Evolutionary conservation across 37 sponge, comb jelly and placozoan genomes (phyloP).

Genomic region (Dysidea cf. avara): DNA sequence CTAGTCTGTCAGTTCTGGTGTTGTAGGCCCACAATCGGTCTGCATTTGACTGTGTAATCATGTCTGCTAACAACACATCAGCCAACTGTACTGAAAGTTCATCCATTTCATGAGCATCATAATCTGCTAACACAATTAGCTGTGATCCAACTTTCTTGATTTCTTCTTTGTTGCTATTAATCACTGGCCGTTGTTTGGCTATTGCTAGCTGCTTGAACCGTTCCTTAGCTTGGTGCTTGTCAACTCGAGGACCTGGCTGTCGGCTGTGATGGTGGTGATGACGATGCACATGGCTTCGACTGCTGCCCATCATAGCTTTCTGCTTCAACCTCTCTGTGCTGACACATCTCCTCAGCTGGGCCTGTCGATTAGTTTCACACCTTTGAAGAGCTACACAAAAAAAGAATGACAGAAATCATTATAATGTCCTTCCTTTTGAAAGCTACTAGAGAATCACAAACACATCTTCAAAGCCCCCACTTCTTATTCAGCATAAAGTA

Average conservation of each 20-base stretch:
- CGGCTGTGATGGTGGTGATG: slow-evolving; percentile 33
- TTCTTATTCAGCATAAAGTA: no score
- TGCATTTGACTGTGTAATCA: slow-evolving; percentile 57
- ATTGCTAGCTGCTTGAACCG: slow-evolving; percentile 73
- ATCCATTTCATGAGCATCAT: slow-evolving; percentile 59
- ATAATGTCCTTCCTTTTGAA: not conserved
- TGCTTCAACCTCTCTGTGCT: not conserved
- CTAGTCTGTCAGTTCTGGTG: slow-evolving; percentile 52
- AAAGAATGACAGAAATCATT: not conserved
- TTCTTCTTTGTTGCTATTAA: slow-evolving; percentile 65
- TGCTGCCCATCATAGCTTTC: not conserved
- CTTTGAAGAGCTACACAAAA: slow-evolving; percentile 13
- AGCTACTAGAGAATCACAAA: not conserved
- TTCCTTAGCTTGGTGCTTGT: slow-evolving; percentile 63
- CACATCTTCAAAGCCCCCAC: no score
- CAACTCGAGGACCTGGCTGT: slow-evolving; percentile 15
- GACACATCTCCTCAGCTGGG: not conserved
- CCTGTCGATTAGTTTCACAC: not conserved
- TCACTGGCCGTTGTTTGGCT: slow-evolving; percentile 47
- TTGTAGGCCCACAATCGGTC: slow-evolving; percentile 81
- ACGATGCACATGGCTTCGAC: slow-evolving; percentile 9
- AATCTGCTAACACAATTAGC: slow-evolving; percentile 76
- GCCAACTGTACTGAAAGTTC: slow-evolving; percentile 67
- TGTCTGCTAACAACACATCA: slow-evolving; percentile 69
- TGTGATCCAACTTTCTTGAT: slow-evolving; percentile 64